A percentile compares a stretch with the other conserved stretches of the same genome.
These are phyloP conservation scores for Sturnus vulgaris DNA, from an alignment of 2,113 vertebrate genomes.

Conservation along the genomic window DNA sequence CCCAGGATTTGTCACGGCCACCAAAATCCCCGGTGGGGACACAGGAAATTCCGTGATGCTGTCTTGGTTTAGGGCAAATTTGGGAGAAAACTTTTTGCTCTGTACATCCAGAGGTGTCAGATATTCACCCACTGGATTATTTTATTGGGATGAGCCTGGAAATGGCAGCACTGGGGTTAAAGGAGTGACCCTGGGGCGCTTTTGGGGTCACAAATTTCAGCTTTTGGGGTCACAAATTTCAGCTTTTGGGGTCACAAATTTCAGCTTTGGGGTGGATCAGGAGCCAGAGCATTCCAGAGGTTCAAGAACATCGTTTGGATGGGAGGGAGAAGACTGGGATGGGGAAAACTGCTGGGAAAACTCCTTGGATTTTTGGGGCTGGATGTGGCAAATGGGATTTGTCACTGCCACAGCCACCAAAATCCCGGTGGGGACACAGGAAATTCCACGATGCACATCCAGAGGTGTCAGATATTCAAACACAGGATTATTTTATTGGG, in stretches of 20 bases:
- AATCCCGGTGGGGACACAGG: rapidly evolving
- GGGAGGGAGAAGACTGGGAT: rapidly evolving
- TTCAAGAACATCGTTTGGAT: rapidly evolving
- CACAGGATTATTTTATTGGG: neutral
- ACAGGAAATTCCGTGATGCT: rapidly evolving
- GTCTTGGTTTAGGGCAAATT: no score
- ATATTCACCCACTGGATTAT: rapidly evolving
- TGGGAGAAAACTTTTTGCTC: no score
- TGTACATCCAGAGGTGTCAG: rapidly evolving
- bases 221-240: no score
- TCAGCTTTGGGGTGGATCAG: neutral
- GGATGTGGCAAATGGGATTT: neutral
- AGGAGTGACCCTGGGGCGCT: rapidly evolving
- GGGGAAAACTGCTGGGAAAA: neutral
- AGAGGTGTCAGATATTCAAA: rapidly evolving
- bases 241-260: no score
- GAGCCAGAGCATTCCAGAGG: neutral
- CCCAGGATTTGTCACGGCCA: neutral
- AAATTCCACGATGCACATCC: no score
- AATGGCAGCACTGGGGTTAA: neutral
- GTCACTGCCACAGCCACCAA: neutral
- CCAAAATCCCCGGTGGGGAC: rapidly evolving
- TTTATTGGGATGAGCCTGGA: neutral
- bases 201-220: no score
- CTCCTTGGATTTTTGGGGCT: neutral